These are phyloP conservation scores for Phalacrocorax carbo DNA, from an alignment of 2,113 vertebrate genomes.

Conservation along the genomic window DNA sequence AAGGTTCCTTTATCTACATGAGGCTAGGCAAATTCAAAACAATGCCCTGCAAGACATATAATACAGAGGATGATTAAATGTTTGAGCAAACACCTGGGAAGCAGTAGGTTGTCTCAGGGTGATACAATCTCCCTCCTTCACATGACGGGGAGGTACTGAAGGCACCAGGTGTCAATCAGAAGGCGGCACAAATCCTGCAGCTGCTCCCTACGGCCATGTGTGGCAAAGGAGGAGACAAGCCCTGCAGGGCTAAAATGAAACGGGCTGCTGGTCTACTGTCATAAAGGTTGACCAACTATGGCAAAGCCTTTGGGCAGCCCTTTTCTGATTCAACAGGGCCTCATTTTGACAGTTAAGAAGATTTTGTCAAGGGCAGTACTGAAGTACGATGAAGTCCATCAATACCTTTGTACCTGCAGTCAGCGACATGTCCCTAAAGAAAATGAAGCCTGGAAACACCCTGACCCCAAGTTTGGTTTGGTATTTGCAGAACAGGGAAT, in stretches of 20 bases:
- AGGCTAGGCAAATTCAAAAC: not conserved
- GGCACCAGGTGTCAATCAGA: not conserved
- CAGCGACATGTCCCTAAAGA: accelerated
- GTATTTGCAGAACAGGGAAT: not conserved
- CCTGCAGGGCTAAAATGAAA: not conserved
- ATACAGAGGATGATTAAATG: not conserved
- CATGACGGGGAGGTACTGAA: accelerated
- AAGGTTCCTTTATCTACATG: not conserved
- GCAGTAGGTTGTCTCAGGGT: not conserved
- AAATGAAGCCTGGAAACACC: not conserved
- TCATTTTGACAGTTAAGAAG: not conserved
- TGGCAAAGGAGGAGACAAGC: not conserved
- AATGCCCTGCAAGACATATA: accelerated
- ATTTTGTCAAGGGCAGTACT: not conserved
- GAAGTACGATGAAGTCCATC: accelerated
- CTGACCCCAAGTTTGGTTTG: not conserved
- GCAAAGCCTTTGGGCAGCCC: not conserved
- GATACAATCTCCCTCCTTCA: not conserved
- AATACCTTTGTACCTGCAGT: not conserved
- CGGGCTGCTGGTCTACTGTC: not conserved
- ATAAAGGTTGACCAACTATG: accelerated
- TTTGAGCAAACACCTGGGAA: not conserved
- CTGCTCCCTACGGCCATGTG: accelerated
- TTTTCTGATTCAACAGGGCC: too few species aligned
- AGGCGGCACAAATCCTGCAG: not conserved